Percentiles rank a stretch among this genome's conserved stretches.
These are phyloP conservation scores for Chironomus tentans DNA, from an alignment of 2,888 invertebrate genomes.

Conservation along the genomic window DNA sequence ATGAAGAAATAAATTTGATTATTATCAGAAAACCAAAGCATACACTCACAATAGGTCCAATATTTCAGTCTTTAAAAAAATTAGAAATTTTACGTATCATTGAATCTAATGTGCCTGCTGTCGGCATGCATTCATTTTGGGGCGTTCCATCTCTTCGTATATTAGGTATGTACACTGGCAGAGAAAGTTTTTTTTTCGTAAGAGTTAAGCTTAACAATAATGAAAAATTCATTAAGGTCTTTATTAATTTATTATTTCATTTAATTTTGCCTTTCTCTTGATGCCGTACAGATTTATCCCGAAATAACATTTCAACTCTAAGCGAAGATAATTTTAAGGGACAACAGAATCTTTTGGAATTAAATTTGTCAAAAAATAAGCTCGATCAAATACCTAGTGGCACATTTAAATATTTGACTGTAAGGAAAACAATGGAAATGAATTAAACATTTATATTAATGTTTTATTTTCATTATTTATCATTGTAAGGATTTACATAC, in stretches of 20 bases:
- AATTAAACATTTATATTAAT: background rate
- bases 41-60: slow-evolving; percentile 60
- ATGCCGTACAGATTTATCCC: slow-evolving; percentile 48
- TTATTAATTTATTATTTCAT: no score
- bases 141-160: slow-evolving; percentile 54
- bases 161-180: slow-evolving; percentile 29
- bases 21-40: slow-evolving; percentile 60
- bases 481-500: slow-evolving; percentile 51
- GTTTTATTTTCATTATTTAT: background rate
- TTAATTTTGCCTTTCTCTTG: background rate
- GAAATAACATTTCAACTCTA: slow-evolving; percentile 63
- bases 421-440: slow-evolving; percentile 31
- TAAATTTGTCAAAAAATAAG: slow-evolving; percentile 64
- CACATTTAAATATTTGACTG: slow-evolving; percentile 59
- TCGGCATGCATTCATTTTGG: slow-evolving; percentile 74
- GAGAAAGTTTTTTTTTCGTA: background rate
- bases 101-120: slow-evolving; percentile 63
- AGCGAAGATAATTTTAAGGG: slow-evolving; percentile 69
- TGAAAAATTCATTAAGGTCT: no score
- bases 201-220: no score
- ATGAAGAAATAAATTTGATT: slow-evolving; percentile 54
- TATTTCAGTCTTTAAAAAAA: slow-evolving; percentile 50
- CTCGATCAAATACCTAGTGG: slow-evolving; percentile 67
- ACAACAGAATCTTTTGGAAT: slow-evolving; percentile 58
- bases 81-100: slow-evolving; percentile 64